Conservation (phyloP, 2,113 vertebrate species). For the Choloepus hoffmanni region DNA sequence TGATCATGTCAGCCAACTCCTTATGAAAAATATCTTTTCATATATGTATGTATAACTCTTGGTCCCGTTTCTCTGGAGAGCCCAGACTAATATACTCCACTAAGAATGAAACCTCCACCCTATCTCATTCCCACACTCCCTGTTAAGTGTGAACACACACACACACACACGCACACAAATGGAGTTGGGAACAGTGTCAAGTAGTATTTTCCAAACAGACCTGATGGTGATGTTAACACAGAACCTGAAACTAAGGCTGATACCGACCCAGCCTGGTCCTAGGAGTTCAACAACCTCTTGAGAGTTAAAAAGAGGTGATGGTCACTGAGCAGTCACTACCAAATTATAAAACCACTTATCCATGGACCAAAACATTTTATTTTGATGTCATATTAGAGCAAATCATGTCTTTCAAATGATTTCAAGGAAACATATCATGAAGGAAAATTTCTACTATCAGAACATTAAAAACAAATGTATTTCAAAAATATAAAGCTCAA, state of each 20-base stretch:
- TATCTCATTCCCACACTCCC: not conserved
- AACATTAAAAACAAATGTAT: constrained; percentile 33
- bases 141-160: not conserved
- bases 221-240: not conserved
- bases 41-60: no score
- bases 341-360: not conserved
- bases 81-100: no score
- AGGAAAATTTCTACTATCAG: not conserved
- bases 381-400: not conserved
- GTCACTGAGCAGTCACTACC: not conserved
- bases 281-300: not conserved
- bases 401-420: not conserved
- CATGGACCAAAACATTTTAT: constrained; percentile 19
- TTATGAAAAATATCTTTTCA: no score
- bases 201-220: not conserved
- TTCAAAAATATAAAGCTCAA: not conserved
- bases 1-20: no score
- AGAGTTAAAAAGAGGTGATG: not conserved
- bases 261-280: not conserved
- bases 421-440: not conserved
- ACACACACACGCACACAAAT: not conserved
- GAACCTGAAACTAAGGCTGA: not conserved
- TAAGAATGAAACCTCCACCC: not conserved
- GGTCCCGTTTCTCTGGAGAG: no score
- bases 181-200: not conserved